Base-by-base conservation (phyloP, 64 coral and sea anemone species). In the Montipora foliosa region DNA sequence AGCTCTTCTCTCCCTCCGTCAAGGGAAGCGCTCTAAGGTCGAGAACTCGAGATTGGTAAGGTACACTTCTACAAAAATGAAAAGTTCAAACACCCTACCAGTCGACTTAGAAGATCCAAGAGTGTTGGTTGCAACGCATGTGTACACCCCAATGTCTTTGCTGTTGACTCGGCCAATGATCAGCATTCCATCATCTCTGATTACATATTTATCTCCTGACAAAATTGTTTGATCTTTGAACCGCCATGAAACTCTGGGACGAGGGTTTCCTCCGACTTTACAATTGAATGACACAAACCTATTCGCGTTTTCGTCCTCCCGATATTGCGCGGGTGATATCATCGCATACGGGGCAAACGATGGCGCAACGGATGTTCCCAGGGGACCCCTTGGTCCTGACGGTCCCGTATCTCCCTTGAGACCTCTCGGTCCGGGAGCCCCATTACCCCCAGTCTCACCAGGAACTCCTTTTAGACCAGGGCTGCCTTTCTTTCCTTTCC, bases 111-210 rank as follows among this genome's bases (percentile, higher is more conserved):
- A 4, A 14, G 90, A 82, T 58, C 90, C 90, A 48, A 74, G 45
- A 45, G 70, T 46, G 52, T 92, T 92, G 55, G 70, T 57, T 5
- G 80, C 90, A 60, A 48, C 62, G 48, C 90, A 92, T 2, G 80
- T 76, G 19, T 92, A 92, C 15, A 12, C 5, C 10, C 90, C 90
- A 84, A 70, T 80, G 9, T 92, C 90, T 48, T 51, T 85, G 50
- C 84, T 76, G 69, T 25, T 92, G 21, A 92, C 44, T 6, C 13
- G 55, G 44, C 22, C 61, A 6, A 92, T 49, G 2, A 46, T 15
- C 51, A 92, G 50, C 53, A 8, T 29, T 2, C 90, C 90, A 49
- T 77, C 60, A 50, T 90, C 44, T 16, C 17, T 49, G 14, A 92
- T 85, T 53, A 17, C 55, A 50, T 92, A 77, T 49, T 92, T 92